A percentile compares a stretch with the other conserved stretches of the same genome.
phyloP scores from a whole-genome alignment of 1,140 invertebrate species.

The Drosophila melanogaster region DNA sequence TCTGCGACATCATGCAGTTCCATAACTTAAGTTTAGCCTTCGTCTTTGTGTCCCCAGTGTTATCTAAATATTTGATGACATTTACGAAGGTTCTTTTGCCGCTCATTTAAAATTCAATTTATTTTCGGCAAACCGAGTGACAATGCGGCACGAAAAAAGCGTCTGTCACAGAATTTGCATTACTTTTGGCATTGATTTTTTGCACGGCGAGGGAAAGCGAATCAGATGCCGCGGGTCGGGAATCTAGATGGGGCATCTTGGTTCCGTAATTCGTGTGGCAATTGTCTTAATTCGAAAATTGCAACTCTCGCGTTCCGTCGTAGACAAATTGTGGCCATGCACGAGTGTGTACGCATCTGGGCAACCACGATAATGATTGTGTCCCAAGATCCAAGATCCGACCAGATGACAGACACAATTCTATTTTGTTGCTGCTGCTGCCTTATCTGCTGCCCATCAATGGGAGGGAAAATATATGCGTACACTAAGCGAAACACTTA shows the following conservation, averaged over 20 bases:
- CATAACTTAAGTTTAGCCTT: conserved; percentile 52
- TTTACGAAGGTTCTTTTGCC: conserved; percentile 38
- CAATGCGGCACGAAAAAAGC: conserved; percentile 12
- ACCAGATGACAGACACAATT: conserved; percentile 25
- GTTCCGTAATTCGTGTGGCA: conserved; percentile 64
- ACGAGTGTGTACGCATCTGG: conserved; percentile 61
- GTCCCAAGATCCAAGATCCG: conserved; percentile 42
- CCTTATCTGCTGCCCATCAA: conserved; percentile 34
- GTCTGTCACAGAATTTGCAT: conserved; percentile 55
- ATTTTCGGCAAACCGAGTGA: conserved; percentile 53
- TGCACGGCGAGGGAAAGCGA: conserved; percentile 17
- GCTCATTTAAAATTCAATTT: conserved; percentile 79
- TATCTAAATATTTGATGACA: conserved; percentile 74
- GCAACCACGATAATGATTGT: conserved; percentile 57
- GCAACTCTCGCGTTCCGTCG: conserved; percentile 56
- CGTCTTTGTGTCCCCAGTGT: conserved; percentile 30
- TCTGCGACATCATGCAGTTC: conserved; percentile 5
- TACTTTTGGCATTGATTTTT: conserved; percentile 77
- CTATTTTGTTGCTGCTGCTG: conserved; percentile 1
- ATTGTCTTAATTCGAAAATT: conserved; percentile 83
- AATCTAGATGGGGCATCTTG: conserved; percentile 25
- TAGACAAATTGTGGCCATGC: conserved; percentile 72
- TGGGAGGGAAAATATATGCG: conserved; percentile 2
- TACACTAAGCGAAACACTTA: conserved; percentile 7
- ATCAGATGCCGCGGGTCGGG: conserved; percentile 34